Conservation (phyloP, 2,797 vertebrate species). For the Prunella strophiata region DNA sequence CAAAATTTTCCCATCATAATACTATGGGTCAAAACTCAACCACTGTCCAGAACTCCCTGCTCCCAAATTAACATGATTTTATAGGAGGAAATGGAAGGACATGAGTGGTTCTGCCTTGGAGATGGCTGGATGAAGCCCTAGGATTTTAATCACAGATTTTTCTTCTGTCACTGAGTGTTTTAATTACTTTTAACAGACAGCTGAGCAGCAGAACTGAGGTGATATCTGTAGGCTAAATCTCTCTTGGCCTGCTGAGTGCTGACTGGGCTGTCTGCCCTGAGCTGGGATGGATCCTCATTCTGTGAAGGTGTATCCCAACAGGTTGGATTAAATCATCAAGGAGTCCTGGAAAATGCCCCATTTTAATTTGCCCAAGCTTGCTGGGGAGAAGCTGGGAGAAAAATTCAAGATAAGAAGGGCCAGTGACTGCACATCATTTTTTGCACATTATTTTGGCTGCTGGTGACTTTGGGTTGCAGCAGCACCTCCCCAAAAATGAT, state of each 20-base stretch:
- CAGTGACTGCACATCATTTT: background rate
- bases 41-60: background rate
- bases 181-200: slow-evolving; percentile 34
- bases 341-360: background rate
- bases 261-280: slow-evolving; percentile 46
- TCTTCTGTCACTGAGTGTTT: background rate
- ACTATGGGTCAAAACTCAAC: background rate
- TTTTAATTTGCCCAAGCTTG: background rate
- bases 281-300: background rate
- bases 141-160: slow-evolving; percentile 18
- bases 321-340: slow-evolving; percentile 10
- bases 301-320: slow-evolving; percentile 5
- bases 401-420: background rate
- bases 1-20: background rate
- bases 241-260: slow-evolving; percentile 7
- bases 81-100: background rate
- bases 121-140: background rate
- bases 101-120: background rate
- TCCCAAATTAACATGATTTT: accelerated
- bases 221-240: slow-evolving; percentile 24
- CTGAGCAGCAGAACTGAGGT: background rate
- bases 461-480: accelerated
- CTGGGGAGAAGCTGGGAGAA: background rate
- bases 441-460: background rate
- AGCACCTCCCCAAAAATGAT: accelerated